Percentiles rank a stretch among this genome's conserved stretches.
These are phyloP conservation scores for Napeogenes sylphis DNA, from an alignment of 2,888 invertebrate genomes.

Conservation along the genomic window DNA sequence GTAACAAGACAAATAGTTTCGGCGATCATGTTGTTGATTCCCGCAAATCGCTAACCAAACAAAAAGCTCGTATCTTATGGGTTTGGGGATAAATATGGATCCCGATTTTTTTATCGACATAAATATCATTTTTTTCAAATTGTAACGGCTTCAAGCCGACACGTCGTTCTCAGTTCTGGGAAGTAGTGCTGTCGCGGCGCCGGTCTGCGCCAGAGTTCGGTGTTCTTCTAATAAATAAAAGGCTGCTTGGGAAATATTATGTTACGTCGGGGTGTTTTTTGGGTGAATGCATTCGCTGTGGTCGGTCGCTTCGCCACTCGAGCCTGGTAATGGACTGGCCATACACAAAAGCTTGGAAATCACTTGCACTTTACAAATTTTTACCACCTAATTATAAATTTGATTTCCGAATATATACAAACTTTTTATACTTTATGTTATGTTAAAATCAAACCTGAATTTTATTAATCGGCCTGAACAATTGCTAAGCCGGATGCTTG, in stretches of 20 bases:
- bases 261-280: slow-evolving; percentile 72
- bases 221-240: slow-evolving; percentile 70
- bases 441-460: background rate
- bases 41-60: slow-evolving; percentile 35
- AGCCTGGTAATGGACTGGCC: slow-evolving; percentile 53
- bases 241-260: slow-evolving; percentile 75
- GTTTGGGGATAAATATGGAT: slow-evolving; percentile 65
- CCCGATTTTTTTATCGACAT: slow-evolving; percentile 73
- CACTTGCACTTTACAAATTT: too few species aligned
- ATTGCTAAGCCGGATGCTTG: slow-evolving; percentile 61
- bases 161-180: slow-evolving; percentile 66
- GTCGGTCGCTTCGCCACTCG: slow-evolving; percentile 59
- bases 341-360: background rate
- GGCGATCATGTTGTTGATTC: background rate
- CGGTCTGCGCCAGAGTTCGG: slow-evolving; percentile 45
- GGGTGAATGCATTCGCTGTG: slow-evolving; percentile 56
- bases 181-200: slow-evolving; percentile 73
- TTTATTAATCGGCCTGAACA: slow-evolving; percentile 24
- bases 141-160: slow-evolving; percentile 72
- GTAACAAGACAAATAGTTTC: slow-evolving; percentile 30
- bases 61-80: slow-evolving; percentile 69
- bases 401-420: background rate
- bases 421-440: background rate
- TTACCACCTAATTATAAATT: too few species aligned
- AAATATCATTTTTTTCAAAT: slow-evolving; percentile 74